These are phyloP conservation scores for Tympanoctomys barrerae DNA, from an alignment of 2,797 vertebrate genomes.

Conservation along the genomic window DNA sequence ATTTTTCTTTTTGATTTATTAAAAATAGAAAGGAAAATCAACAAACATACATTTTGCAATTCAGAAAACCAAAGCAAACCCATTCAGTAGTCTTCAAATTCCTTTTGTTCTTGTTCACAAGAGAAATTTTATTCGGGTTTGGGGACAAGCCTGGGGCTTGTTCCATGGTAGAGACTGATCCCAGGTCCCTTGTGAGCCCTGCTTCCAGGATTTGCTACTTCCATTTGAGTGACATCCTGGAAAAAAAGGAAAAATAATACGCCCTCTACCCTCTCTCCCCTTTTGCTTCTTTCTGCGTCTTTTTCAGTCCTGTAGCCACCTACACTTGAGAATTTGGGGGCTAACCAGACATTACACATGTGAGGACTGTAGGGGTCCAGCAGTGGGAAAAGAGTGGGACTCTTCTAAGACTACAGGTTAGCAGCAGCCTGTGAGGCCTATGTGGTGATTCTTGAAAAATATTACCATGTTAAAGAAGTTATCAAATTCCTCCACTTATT, in stretches of 20 bases:
- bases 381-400: background rate
- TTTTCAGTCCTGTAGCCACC: no score
- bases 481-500: background rate
- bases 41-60: background rate
- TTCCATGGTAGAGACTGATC: background rate
- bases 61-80: background rate
- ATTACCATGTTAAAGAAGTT: background rate
- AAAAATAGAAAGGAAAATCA: background rate
- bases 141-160: no score
- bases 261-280: background rate
- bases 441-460: background rate
- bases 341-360: background rate
- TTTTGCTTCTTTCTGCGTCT: background rate
- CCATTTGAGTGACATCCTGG: fast-evolving
- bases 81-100: fast-evolving
- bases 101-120: background rate
- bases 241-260: fast-evolving
- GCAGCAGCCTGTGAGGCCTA: fast-evolving
- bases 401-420: no score
- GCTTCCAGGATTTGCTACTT: background rate
- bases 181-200: no score
- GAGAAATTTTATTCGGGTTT: background rate
- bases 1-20: background rate
- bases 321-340: background rate
- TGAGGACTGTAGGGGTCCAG: no score